These are phyloP conservation scores for Seriola aureovittata DNA, from an alignment of 2,113 vertebrate species.

Conservation along the genomic window DNA sequence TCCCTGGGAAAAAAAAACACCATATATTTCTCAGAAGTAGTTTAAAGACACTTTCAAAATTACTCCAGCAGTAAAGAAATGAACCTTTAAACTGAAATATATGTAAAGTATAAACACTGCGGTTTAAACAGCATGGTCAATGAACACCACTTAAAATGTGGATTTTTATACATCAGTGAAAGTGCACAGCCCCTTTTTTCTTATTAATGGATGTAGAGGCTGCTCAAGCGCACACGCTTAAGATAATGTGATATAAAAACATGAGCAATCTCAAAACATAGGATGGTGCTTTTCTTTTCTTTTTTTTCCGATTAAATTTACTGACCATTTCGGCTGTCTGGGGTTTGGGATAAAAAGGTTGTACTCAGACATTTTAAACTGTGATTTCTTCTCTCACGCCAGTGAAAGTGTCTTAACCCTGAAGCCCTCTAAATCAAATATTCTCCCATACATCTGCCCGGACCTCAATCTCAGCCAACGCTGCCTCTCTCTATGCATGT, in stretches of 20 bases:
- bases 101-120: conserved; percentile 34
- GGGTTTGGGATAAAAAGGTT: conserved; percentile 44
- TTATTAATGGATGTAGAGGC: conserved; percentile 48
- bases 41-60: background rate
- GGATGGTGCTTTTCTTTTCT: background rate
- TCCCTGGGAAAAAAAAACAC: conserved; percentile 15
- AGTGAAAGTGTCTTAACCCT: conserved; percentile 46
- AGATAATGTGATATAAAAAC: conserved; percentile 63
- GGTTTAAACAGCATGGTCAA: conserved; percentile 23
- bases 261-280: conserved; percentile 35
- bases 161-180: conserved; percentile 40
- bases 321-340: conserved; percentile 22
- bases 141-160: conserved; percentile 45
- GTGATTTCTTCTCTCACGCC: conserved; percentile 22
- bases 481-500: background rate
- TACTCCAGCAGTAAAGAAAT: background rate
- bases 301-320: conserved; percentile 43
- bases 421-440: conserved; percentile 51
- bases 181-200: background rate
- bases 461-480: conserved; percentile 46
- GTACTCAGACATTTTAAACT: conserved; percentile 30
- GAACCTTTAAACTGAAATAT: background rate
- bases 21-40: conserved; percentile 1
- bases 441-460: conserved; percentile 46
- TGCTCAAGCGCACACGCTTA: conserved; percentile 46